Percentiles rank a stretch among this genome's conserved stretches.
Conservation (phyloP, 2,888 invertebrate species). For the Villa cingulata region DNA sequence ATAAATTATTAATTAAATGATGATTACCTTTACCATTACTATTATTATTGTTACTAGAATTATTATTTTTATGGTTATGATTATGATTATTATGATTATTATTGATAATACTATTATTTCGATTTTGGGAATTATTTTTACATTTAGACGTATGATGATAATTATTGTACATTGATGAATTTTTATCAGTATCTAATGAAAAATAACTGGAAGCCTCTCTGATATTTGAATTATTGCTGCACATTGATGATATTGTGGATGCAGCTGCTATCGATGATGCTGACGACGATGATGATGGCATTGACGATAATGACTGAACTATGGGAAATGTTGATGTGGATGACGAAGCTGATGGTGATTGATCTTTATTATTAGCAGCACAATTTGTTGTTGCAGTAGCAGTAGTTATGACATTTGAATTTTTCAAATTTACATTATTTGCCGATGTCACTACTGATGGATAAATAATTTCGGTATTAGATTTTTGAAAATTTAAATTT, state of each 20-base stretch:
- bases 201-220: slow-evolving; percentile 1
- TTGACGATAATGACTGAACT: not conserved
- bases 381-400: too few relatives aligned
- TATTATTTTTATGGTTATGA: not conserved
- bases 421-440: not conserved
- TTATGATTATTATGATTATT: not conserved
- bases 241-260: not conserved
- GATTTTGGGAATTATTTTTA: too few relatives aligned
- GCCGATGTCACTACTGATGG: not conserved
- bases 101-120: not conserved
- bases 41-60: not conserved
- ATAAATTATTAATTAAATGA: too few relatives aligned
- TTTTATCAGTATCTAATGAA: not conserved
- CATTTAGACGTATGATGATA: not conserved
- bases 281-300: not conserved
- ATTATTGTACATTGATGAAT: not conserved
- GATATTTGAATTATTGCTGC: not conserved
- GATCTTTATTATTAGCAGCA: not conserved
- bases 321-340: slow-evolving; percentile 3
- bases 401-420: not conserved
- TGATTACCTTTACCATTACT: not conserved
- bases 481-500: too few relatives aligned
- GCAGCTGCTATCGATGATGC: slow-evolving; percentile 3
- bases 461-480: not conserved
- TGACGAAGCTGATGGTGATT: not conserved